Percentiles rank a stretch among this genome's conserved stretches.
Evolutionary conservation across 2,113 vertebrate genomes (phyloP).

Genomic region (Myotis lucifugus): DNA sequence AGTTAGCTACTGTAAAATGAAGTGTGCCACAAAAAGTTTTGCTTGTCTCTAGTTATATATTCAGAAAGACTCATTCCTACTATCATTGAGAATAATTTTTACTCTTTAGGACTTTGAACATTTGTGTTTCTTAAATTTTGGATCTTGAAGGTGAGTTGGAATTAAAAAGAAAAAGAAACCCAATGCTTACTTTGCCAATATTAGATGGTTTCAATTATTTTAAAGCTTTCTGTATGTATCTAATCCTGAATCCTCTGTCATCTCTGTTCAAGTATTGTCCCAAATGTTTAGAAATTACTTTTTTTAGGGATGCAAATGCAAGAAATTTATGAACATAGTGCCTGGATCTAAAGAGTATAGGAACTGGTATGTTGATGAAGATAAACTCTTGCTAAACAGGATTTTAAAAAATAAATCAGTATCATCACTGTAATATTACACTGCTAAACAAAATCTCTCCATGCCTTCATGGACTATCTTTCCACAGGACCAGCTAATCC

Average conservation of each 20-base stretch:
- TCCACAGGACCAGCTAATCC: conserved; percentile 62
- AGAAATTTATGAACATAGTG: neutral
- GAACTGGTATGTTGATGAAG: neutral
- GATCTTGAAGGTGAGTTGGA: neutral
- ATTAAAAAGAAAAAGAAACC: neutral
- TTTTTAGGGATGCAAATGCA: neutral
- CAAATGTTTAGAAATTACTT: conserved; percentile 24
- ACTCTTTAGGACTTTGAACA: neutral
- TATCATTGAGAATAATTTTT: neutral
- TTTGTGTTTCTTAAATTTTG: neutral
- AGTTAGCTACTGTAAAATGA: neutral
- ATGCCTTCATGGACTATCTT: conserved; percentile 35
- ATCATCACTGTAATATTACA: neutral
- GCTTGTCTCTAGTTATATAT: rapidly evolving
- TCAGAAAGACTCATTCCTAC: neutral
- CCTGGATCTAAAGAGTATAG: neutral
- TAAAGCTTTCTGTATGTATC: neutral
- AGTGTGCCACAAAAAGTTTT: neutral
- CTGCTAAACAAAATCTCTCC: conserved; percentile 34
- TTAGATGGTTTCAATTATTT: neutral
- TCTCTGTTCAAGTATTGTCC: neutral
- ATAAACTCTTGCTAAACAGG: conserved; percentile 22
- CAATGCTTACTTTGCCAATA: neutral
- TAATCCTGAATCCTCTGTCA: neutral
- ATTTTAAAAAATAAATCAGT: neutral